Conservation (phyloP, 2,797 vertebrate species). For the Channallabes apus region DNA sequence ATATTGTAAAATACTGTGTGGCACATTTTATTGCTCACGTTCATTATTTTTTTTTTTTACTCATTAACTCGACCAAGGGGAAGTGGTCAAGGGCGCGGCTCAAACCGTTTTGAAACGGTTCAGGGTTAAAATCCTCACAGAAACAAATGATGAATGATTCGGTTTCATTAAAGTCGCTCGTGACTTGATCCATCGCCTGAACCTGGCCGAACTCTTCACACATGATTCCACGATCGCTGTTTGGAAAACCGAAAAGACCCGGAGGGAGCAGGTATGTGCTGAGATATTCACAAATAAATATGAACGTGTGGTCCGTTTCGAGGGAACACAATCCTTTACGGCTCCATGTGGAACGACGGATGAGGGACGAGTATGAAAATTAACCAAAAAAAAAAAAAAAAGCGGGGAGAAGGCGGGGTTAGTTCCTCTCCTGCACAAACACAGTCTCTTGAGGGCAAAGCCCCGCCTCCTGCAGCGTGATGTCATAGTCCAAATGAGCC, state of each 20-base stretch:
- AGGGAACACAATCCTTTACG: constrained; percentile 24
- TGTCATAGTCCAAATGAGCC: constrained; percentile 99
- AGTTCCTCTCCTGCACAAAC: constrained; percentile 99
- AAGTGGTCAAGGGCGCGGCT: background rate
- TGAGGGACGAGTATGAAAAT: constrained; percentile 46
- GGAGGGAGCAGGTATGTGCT: constrained; percentile 6
- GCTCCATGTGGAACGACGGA: constrained; percentile 35
- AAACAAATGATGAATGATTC: background rate
- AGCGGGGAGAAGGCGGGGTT: constrained; percentile 61
- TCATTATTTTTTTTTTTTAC: background rate
- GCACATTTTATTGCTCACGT: background rate
- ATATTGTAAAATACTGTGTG: background rate
- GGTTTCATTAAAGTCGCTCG: background rate
- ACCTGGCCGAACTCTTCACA: background rate
- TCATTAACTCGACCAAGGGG: background rate
- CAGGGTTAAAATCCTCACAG: constrained; percentile 29
- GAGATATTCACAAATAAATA: constrained; percentile 57
- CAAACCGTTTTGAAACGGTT: background rate
- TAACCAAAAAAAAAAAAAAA: background rate
- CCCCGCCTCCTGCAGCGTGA: constrained; percentile 96
- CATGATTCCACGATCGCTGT: background rate
- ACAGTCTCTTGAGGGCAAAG: constrained; percentile 99
- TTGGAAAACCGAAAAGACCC: background rate
- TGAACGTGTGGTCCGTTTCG: constrained; percentile 25
- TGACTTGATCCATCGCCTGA: background rate